Base-by-base conservation (phyloP, 2,888 invertebrate genomes). In the Endomychus coccineus region DNA sequence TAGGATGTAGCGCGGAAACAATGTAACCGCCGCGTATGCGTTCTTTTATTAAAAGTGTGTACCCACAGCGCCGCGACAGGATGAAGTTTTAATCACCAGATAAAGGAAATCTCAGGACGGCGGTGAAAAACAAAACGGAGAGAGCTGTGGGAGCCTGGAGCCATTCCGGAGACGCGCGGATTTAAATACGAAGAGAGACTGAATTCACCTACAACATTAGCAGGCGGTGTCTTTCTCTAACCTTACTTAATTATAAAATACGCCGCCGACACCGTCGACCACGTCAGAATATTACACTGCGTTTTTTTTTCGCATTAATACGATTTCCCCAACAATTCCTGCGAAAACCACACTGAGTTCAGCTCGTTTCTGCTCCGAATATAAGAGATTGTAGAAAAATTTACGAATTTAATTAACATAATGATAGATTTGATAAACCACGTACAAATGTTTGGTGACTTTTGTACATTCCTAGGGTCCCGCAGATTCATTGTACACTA, bases 21-120 rank as follows among this genome's bases (percentile, higher is more conserved):
- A 59, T 56, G 51, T 52, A 51, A 16, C 10, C 25, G 37, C 37
- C 48, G 53, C 55, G 55, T 56, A 53, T 55, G 58, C 59, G 56
- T 56, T 59, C 55, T 53, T 60, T 59, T 61, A 61, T 61, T 61
- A 61, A 62, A 60, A 61, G 58, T 61, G 58, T 56, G 58, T 56
- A 53, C 56, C 57, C 57, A 49, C 59, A 56, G 58, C 55, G 54
- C 56, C 55, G 57, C 62, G 64, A 64, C 64, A 64, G 62, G 62
- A 65, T 62, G 64, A 66, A 65, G 65, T 65, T 67, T 67, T 66
- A 67, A 66, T 67, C 67, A 65, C 61, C 57, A 64, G 62, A 63
- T 63, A 62, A 64, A 62, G 62, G 61, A 62, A 62, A 65, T 64
- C 64, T 65, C 62, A 58, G 61, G 59, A 59, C 59, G 59, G 52